phyloP scores from a whole-genome alignment of 2,888 invertebrate genomes.

The Diadromus collaris region DNA sequence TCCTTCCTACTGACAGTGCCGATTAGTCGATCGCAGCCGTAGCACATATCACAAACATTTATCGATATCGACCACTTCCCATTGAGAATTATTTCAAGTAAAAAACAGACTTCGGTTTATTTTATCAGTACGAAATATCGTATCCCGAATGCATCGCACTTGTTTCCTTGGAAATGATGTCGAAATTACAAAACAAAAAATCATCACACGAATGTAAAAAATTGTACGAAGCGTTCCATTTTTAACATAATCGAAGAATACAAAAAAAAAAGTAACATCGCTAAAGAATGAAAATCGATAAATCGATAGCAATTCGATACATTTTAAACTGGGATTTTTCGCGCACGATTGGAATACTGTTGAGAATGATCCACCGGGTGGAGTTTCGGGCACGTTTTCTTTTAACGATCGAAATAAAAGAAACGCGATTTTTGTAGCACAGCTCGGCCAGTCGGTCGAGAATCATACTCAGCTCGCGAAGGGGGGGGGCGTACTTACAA shows the following conservation, averaged over 20 bases:
- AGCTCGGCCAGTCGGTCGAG: constrained; percentile 18
- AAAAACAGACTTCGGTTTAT: neutral
- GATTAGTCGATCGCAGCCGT: no score
- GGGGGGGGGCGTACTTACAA: constrained; percentile 38
- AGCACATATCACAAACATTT: no score
- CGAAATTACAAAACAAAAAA: neutral
- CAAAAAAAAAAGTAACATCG: neutral
- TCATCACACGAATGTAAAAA: neutral
- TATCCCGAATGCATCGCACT: neutral
- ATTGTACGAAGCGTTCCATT: neutral
- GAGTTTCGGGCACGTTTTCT: neutral
- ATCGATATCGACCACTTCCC: no score
- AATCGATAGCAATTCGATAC: neutral
- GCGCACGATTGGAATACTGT: neutral
- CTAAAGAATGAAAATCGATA: neutral
- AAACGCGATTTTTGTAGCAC: neutral
- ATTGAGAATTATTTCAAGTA: neutral
- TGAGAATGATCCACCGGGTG: neutral
- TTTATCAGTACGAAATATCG: neutral
- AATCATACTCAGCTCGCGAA: constrained; percentile 16
- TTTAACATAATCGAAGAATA: neutral
- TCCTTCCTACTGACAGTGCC: no score
- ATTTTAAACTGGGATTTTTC: neutral
- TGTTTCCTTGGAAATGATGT: neutral
- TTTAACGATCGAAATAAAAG: neutral